Evolutionary conservation across 2,888 invertebrate species (phyloP), one percentile per base, ranked within the genome.

Genomic region (Stomorhina lunata): DNA sequence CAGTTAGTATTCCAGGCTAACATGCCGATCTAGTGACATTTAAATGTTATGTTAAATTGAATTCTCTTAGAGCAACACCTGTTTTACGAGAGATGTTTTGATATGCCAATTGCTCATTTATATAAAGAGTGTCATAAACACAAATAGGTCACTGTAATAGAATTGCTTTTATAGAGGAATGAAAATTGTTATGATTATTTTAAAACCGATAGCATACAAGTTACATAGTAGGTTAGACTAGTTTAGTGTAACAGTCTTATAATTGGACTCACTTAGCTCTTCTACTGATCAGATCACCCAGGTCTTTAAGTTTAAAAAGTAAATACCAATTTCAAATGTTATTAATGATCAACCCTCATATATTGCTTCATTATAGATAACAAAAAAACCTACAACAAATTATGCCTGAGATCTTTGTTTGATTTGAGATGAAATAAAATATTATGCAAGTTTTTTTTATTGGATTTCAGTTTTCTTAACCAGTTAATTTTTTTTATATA

Each of bases 391-490:
- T 29, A 20, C 61, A 32, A 43, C 50, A 50, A 59, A 40, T 37
- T 65, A 29, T 29, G 22, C 15, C n/a, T n/a, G n/a, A n/a, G n/a
- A 50, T 17, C 20, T 50, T 37, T 63, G 1, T 55, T 65, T 61
- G 61, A 48, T 45, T 22, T 43, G 17, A 53, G 69, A 43, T 45
- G 2, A 72, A 50, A 65, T 34, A 37, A 40, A 66, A 65, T 34
- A 76, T 82, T 79, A 82, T 79, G 82, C 82, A 82, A 79, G 79
- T 66, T 79, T 45, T 61, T 40, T 34, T 32, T 15, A 3, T 53
- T 10, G 1, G 6, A 12, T 9, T 17, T 12, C 29, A 29, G 27
- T 59, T 68, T 27, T 29, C 12, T 48, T 45, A 82, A 79, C 75
- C 50, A 71, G 79, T 79, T 75, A 5, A n/a, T 65, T 37, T 3